Conservation (phyloP, 2,797 vertebrate genomes). For the Cercopithecus neglectus region DNA sequence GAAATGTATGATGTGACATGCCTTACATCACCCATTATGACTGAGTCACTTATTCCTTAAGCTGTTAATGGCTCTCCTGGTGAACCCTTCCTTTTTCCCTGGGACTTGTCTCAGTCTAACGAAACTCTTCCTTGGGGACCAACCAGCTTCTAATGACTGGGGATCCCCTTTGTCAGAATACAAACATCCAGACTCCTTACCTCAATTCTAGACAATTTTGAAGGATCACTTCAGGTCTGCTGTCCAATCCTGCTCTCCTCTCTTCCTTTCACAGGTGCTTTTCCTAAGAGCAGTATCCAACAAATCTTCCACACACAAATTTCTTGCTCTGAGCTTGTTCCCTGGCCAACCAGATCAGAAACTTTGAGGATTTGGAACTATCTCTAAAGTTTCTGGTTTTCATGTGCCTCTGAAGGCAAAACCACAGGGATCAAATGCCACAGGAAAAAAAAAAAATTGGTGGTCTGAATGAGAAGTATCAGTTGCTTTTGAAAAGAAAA, state of each 20-base stretch:
- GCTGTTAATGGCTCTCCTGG: fast-evolving
- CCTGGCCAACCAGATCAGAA: not conserved
- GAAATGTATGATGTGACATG: not conserved
- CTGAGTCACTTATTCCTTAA: not conserved
- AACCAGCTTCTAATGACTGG: not conserved
- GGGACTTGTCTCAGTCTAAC: not conserved
- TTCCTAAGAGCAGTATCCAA: not conserved
- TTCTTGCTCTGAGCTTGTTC: not conserved
- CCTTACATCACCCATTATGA: not conserved
- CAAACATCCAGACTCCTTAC: not conserved
- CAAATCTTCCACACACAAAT: not conserved
- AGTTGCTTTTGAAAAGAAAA: constrained; percentile 38
- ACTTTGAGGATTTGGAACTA: not conserved
- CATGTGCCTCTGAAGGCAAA: constrained; percentile 36
- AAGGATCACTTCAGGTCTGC: not conserved
- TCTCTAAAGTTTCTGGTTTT: constrained; percentile 42
- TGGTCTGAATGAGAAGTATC: not conserved
- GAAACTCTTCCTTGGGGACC: not conserved
- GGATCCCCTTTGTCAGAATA: not conserved
- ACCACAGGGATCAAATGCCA: constrained; percentile 37
- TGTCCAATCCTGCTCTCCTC: fast-evolving
- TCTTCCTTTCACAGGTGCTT: not conserved
- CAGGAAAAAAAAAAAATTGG: not conserved
- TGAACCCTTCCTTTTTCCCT: not conserved
- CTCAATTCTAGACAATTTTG: not conserved